Percentiles rank a stretch among this genome's conserved stretches.
Evolutionary conservation across 2,888 invertebrate genomes (phyloP).

Genomic region (Mythimna loreyi): DNA sequence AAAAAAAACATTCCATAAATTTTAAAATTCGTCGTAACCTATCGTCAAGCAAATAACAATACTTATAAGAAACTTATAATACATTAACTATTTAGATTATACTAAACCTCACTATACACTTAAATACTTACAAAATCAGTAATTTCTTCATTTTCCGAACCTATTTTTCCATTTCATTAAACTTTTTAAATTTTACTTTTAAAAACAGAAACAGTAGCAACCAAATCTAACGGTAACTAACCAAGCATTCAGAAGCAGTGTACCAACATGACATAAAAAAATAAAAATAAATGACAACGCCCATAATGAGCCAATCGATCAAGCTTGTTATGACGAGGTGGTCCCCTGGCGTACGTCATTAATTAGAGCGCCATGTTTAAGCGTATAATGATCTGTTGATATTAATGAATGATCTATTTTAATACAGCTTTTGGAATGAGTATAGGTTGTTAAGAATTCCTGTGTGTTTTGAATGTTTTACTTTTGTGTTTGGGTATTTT

Average conservation of each 20-base stretch:
- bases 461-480: slow-evolving; percentile 19
- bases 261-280: slow-evolving; percentile 40
- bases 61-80: too few species aligned
- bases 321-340: slow-evolving; percentile 76
- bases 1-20: too few species aligned
- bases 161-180: too few species aligned
- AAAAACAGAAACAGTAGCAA: slow-evolving; percentile 53
- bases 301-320: slow-evolving; percentile 71
- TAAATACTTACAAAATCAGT: too few species aligned
- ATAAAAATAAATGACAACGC: slow-evolving; percentile 64
- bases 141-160: not conserved
- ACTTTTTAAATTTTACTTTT: too few species aligned
- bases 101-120: too few species aligned
- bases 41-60: too few species aligned
- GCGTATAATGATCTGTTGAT: slow-evolving; percentile 68
- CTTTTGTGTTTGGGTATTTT: not conserved
- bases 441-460: slow-evolving; percentile 19
- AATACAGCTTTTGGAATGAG: slow-evolving; percentile 29
- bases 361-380: slow-evolving; percentile 77
- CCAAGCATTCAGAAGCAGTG: slow-evolving; percentile 58
- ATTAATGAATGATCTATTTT: slow-evolving; percentile 60
- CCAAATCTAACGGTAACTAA: slow-evolving; percentile 51
- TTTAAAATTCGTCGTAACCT: too few species aligned
- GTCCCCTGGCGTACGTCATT: slow-evolving; percentile 74
- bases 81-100: too few species aligned